These are phyloP conservation scores for Phalacrocorax brasilianus DNA, from an alignment of 2,113 vertebrate genomes.

Conservation along the genomic window DNA sequence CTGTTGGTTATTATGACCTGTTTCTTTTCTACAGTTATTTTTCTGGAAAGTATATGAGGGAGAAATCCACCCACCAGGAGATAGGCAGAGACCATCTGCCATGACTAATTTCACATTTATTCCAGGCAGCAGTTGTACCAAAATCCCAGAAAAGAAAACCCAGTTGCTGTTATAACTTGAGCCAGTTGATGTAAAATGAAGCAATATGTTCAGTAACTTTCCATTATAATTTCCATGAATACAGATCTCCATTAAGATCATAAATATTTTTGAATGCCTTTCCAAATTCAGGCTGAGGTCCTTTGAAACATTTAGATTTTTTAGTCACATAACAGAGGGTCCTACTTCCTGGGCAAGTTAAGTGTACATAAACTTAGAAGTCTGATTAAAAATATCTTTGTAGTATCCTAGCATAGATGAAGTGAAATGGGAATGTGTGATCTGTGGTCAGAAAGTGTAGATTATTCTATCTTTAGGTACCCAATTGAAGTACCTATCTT, in stretches of 20 bases:
- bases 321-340: background rate
- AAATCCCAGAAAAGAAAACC: slow-evolving; percentile 4
- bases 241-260: background rate
- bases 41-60: background rate
- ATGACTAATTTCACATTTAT: slow-evolving; percentile 24
- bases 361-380: background rate
- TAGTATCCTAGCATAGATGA: background rate
- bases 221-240: background rate
- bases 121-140: background rate
- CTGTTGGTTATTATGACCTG: background rate
- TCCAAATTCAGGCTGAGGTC: background rate
- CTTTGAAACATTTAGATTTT: background rate
- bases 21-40: slow-evolving; percentile 12
- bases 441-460: background rate
- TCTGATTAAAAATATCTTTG: background rate
- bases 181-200: background rate
- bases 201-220: background rate
- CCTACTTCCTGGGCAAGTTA: background rate
- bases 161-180: background rate
- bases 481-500: background rate
- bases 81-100: slow-evolving; percentile 2
- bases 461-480: background rate
- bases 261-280: background rate
- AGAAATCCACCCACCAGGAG: slow-evolving; percentile 9
- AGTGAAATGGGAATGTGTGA: background rate